Conservation (phyloP, 2,888 invertebrate genomes). For the Drosophila demipolita region DNA sequence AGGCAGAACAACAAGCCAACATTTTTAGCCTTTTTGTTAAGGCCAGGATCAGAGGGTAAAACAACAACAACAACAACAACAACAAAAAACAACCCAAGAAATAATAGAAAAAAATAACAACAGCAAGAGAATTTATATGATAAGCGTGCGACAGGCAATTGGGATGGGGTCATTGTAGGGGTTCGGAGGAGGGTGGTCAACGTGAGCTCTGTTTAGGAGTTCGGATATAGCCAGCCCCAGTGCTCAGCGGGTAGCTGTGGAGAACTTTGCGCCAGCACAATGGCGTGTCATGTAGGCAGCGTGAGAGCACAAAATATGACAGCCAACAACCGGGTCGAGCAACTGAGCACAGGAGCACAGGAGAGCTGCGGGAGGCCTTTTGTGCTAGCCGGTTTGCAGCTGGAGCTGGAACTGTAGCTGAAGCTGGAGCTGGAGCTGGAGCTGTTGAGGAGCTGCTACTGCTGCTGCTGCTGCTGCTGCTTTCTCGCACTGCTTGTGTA, state of each 20-base stretch:
- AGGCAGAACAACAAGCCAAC: conserved; percentile 62
- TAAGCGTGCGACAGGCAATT: conserved; percentile 66
- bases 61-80: conserved; percentile 13
- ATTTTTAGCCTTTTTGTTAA: conserved; percentile 75
- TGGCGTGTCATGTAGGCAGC: conserved; percentile 66
- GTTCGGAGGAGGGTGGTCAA: conserved; percentile 21
- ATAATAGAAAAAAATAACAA: conserved; percentile 47
- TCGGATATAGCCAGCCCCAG: conserved; percentile 14
- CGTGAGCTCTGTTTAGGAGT: conserved; percentile 44
- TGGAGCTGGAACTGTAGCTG: conserved; percentile 11
- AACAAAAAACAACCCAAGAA: conserved; percentile 20
- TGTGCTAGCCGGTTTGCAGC: conserved; percentile 50
- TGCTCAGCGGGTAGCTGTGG: conserved; percentile 53
- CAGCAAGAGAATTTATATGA: conserved; percentile 72
- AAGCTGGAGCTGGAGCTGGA: conserved; percentile 9
- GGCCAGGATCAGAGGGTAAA: conserved; percentile 59
- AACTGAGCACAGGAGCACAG: conserved; percentile 1
- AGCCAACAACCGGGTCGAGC: conserved; percentile 43
- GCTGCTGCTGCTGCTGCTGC: not conserved
- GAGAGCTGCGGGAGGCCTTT: conserved; percentile 70
- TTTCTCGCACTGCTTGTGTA: conserved; percentile 23
- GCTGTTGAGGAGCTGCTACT: conserved; percentile 9
- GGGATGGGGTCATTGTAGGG: not conserved
- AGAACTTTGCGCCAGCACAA: conserved; percentile 53
- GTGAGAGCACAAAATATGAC: conserved; percentile 76